Base-by-base conservation (phyloP, 2,797 vertebrate species). In the Parauchenoglanis punctatus region DNA sequence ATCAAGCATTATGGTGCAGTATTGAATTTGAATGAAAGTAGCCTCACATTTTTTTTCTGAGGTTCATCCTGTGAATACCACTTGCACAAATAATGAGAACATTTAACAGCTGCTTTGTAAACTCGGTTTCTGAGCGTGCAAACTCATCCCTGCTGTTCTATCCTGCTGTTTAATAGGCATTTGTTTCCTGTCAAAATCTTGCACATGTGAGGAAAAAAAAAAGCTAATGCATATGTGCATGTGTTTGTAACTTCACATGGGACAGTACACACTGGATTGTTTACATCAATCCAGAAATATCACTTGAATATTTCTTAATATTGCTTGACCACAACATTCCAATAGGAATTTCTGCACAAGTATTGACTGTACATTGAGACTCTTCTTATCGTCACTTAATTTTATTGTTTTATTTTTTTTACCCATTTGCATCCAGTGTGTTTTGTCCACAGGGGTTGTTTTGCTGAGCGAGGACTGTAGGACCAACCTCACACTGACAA, bases 401-500 rank as follows among this genome's bases (percentile, higher is more conserved):
- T 77, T 87, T 85, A 84, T 81, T 84, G 49, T 44, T 85, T 40
- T 17, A 49, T 88, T 58, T 81, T 59, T 84, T 70, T 81, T 67
- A 67, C 73, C 56, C 31, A 13, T 70, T 88, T 86, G 88, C 80
- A 73, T 91, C 90, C 89, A 88, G 89, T 91, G 87, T 91, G 90
- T 91, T 90, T 89, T 89, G 90, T 89, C 88, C 88, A 91, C 89
- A 87, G 77, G 76, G 85, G 61, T 52, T 31, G 44, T 67, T 67
- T 46, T 67, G 91, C 93, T 93, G 92, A 94, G 95, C 93, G 94
- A 93, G 94, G n/a, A 44, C 93, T 93, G 91, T 93, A 90, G 93
- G 93, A 95, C 93, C 94, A 94, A 95, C 95, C 95, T 95, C 93
- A 94, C 93, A 93, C 91, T 94, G 89, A 93, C 93, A 85, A 91